Base-by-base conservation (phyloP, 1,140 invertebrate species). In the Venturia canescens region DNA sequence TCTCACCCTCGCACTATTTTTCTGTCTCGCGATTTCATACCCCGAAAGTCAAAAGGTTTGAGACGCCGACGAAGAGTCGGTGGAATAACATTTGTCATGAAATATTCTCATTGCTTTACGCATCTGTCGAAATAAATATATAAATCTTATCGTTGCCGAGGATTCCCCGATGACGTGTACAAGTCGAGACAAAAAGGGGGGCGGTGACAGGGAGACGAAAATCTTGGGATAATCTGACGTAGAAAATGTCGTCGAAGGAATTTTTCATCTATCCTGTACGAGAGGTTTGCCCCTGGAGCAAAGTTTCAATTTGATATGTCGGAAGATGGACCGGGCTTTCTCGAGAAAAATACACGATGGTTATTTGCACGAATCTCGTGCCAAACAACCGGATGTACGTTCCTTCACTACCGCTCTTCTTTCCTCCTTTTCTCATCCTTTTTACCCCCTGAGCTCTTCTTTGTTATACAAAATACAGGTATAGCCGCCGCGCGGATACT, bases 341-440 rank as follows among this genome's bases (percentile, higher is more conserved):
- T 27, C 34, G 38, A 48, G 44, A 72, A 72, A 72, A 50, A 48
- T 29, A 72, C 34, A 70, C 67, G 67, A 70, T 34, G 63, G 63
- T 66, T 66, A 26, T 72, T 50, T 72, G 70, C 38, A 48, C 70
- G 38, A 72, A 21, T 72, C 63, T 66, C 70, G 70, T 72, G 70
- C 70, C 70, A 72, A 72, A 44, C 70, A 72, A 72, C 70, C 38
- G 70, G 70, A 72, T 48, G 70, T 72, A 72, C 34, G 70, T 72
- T 72, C 70, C 7, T 72, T 72, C 70, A 66, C 63, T 13, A 9
- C 11, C 63, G 23, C 26, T 66, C 31, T 34, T 34, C 31, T 34
- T 34, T 66, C 63, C 29, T 66, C 27, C 9, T 60, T 21, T 72
- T 72, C 70, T 50, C 38, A 26, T 9, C 21, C 15, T 34, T 16